phyloP scores from a whole-genome alignment of 2,888 invertebrate species.

The Watsonalla cultraria region DNA sequence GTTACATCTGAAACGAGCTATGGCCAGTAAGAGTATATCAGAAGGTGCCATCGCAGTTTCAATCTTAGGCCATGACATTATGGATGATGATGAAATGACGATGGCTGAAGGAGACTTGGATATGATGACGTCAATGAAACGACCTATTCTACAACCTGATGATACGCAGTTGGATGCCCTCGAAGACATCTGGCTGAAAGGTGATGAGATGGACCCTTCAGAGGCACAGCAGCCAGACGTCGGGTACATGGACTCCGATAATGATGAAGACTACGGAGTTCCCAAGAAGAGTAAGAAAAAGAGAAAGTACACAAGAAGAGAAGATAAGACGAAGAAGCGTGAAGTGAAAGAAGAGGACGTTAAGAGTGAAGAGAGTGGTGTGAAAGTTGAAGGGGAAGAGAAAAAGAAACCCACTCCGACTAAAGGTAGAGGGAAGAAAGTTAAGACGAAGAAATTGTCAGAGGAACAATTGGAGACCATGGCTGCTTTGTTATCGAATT shows the following conservation, averaged over 20 bases:
- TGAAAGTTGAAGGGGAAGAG: slow-evolving; percentile 17
- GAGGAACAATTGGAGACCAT: slow-evolving; percentile 51
- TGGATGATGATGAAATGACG: slow-evolving; percentile 76
- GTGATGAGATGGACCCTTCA: slow-evolving; percentile 84
- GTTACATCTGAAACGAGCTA: slow-evolving; percentile 77
- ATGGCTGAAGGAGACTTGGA: slow-evolving; percentile 75
- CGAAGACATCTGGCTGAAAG: slow-evolving; percentile 89
- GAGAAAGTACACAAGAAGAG: slow-evolving; percentile 40
- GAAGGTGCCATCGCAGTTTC: slow-evolving; percentile 80
- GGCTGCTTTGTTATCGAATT: slow-evolving; percentile 54
- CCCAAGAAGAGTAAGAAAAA: slow-evolving; percentile 48
- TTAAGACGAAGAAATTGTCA: slow-evolving; percentile 56
- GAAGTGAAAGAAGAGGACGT: slow-evolving; percentile 18
- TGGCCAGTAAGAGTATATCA: slow-evolving; percentile 76
- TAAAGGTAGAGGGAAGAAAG: slow-evolving; percentile 28
- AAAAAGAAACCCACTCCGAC: slow-evolving; percentile 22
- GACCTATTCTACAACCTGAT: slow-evolving; percentile 77
- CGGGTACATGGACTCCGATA: slow-evolving; percentile 70
- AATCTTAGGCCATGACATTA: slow-evolving; percentile 77
- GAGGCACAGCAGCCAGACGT: slow-evolving; percentile 69
- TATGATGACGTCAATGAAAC: slow-evolving; percentile 73
- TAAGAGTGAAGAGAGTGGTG: slow-evolving; percentile 12
- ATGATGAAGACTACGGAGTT: slow-evolving; percentile 66
- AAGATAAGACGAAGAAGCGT: slow-evolving; percentile 30
- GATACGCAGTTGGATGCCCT: slow-evolving; percentile 85